These are phyloP conservation scores for Premnoplex brunnescens DNA, from an alignment of 2,797 vertebrate species.

Conservation along the genomic window DNA sequence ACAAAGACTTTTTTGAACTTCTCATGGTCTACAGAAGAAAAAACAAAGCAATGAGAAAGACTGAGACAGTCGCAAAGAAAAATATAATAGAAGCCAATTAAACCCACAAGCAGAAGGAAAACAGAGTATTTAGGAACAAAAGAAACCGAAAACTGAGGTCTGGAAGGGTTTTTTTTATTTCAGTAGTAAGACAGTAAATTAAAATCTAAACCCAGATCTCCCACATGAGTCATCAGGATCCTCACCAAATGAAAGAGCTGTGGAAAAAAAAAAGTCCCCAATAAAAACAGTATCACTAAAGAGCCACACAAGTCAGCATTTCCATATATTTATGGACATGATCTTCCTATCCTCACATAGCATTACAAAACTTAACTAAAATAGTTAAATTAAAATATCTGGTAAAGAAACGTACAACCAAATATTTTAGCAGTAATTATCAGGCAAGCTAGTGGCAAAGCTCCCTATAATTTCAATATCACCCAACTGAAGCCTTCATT, in stretches of 20 bases:
- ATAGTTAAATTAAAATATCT: not conserved
- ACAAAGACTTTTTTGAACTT: not conserved
- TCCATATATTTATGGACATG: not conserved
- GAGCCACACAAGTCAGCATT: not conserved
- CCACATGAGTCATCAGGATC: not conserved
- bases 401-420: not conserved
- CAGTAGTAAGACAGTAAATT: not conserved
- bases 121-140: not conserved
- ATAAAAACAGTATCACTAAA: not conserved
- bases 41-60: not conserved
- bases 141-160: not conserved
- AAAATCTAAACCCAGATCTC: not conserved
- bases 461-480: not conserved
- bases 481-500: not conserved
- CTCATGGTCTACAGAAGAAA: not conserved
- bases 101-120: not conserved
- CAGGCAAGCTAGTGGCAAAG: not conserved
- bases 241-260: not conserved
- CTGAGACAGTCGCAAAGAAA: not conserved
- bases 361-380: not conserved
- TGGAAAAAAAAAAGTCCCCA: too few species aligned
- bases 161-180: not conserved
- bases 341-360: not conserved
- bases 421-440: not conserved
- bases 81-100: not conserved